Base-by-base conservation (phyloP, 2,888 invertebrate species). In the Napeogenes inachia region DNA sequence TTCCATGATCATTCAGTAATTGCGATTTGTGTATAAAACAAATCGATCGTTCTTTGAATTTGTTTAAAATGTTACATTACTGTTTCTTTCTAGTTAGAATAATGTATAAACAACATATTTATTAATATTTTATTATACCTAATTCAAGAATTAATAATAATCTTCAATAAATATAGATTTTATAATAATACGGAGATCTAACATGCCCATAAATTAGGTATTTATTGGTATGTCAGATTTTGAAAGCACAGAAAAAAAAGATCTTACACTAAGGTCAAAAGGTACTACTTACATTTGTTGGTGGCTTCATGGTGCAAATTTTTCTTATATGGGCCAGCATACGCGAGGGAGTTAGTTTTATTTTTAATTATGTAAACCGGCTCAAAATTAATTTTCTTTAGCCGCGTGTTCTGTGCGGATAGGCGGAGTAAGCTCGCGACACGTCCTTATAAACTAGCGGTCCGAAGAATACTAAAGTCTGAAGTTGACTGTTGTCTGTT, bases 301-400 rank as follows among this genome's bases (percentile, higher is more conserved):
- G 89, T 61, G 90, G 89, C 68, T 89, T 90, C 90, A 90, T 90
- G n/a, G 76, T 86, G 75, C 75, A 82, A 71, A 85, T 72, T 69
- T 75, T 77, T 79, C 78, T 84, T 53, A 88, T 68, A 45, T 85
- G 75, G 71, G 73, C 80, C 74, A 87, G 74, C 89, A 89, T 89
- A 63, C 78, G 82, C 75, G 54, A 56, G 57, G 30, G 6, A 47
- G 57, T 60, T 35, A 10, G 33, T 33, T 54, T 58, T 42, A 58
- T 57, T 60, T 56, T 12, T 54, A 54, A 66, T 59, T 45, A 12
- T 59, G 59, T 62, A 61, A 21, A 61, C 58, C 56, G 58, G 47
- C 45, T 45, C 21, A 53, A 58, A 32, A 35, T 32, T 62, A 46
- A 45, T 38, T 45, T 2, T 32, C 60, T 33, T 45, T 46, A n/a